These are phyloP conservation scores for Porites lutea DNA, from an alignment of 64 coral and sea anemone species.

Conservation along the genomic window DNA sequence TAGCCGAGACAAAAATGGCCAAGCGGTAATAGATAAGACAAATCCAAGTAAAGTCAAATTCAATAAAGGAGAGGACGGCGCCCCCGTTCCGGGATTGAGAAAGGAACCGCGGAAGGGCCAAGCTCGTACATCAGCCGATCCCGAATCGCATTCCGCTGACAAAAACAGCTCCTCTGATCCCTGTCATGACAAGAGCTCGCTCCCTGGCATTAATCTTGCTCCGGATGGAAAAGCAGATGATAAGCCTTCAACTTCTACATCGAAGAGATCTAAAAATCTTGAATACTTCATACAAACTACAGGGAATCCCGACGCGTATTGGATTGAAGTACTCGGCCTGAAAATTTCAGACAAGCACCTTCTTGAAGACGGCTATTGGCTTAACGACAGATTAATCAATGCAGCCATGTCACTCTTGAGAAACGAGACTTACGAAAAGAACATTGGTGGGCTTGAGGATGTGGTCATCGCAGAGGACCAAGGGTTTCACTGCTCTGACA, in stretches of 20 bases:
- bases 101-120: background rate
- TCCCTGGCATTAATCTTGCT: no score
- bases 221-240: no score
- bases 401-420: constrained; percentile 27
- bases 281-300: no score
- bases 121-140: background rate
- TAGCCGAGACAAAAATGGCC: constrained; percentile 8
- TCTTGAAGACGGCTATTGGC: constrained; percentile 27
- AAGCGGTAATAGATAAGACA: constrained; percentile 18
- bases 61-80: no score
- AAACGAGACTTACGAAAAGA: no score
- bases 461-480: constrained; percentile 1
- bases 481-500: constrained; percentile 8
- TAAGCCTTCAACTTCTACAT: no score
- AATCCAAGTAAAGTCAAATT: no score
- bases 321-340: constrained; percentile 17
- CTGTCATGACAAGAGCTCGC: no score
- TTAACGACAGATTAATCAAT: constrained; percentile 41
- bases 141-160: background rate
- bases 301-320: no score
- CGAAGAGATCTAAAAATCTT: no score
- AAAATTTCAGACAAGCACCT: constrained; percentile 22
- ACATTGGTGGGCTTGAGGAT: constrained; percentile 56
- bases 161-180: background rate
- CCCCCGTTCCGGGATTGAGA: no score